These are phyloP conservation scores for Mylabris sibirica DNA, from an alignment of 2,888 invertebrate species.

Conservation along the genomic window DNA sequence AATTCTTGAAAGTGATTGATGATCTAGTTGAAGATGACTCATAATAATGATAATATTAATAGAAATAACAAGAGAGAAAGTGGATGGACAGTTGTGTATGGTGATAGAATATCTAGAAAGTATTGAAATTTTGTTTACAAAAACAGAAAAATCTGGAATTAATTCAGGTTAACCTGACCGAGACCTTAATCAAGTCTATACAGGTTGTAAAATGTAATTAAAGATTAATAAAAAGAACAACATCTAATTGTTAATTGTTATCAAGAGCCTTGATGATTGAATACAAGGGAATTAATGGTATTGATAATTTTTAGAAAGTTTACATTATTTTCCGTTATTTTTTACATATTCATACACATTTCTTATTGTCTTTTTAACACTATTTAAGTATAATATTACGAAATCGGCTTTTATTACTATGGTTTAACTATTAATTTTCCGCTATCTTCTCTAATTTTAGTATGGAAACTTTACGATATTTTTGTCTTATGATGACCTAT, in stretches of 20 bases:
- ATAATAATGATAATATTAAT: background rate
- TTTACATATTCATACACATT: background rate
- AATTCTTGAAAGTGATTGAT: constrained; percentile 11
- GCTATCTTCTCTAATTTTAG: background rate
- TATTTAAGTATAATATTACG: too few species aligned
- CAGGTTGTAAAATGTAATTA: background rate
- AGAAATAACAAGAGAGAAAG: background rate
- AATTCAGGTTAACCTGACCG: background rate
- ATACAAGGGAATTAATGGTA: background rate
- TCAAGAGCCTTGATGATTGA: background rate
- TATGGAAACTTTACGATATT: background rate
- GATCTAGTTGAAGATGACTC: constrained; percentile 16
- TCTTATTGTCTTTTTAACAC: background rate
- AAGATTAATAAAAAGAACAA: background rate
- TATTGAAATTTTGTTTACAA: background rate
- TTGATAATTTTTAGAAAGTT: constrained; percentile 1
- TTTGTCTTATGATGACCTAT: background rate
- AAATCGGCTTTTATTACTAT: too few species aligned
- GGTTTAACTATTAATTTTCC: constrained; percentile 1
- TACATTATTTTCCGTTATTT: background rate
- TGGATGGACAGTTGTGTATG: background rate
- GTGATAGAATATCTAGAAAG: background rate
- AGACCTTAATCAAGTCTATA: background rate
- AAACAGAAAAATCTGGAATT: background rate
- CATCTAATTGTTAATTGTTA: background rate